Base-by-base conservation (phyloP, 2,888 invertebrate genomes). In the Agrotis puta region DNA sequence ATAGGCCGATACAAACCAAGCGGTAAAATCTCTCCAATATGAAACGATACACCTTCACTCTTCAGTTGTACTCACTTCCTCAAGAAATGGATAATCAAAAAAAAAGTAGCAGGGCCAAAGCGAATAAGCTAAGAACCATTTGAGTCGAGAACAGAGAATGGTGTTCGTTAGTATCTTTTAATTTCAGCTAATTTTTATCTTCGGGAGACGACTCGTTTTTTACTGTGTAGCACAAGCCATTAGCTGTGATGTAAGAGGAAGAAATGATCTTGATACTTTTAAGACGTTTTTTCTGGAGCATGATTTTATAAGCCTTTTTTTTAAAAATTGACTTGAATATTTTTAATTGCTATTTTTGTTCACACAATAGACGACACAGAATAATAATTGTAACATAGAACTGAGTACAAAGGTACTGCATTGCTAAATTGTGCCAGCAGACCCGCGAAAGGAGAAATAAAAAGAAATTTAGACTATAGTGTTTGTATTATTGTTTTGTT, bases 181-280 rank as follows among this genome's bases (percentile, higher is more conserved):
- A 96, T 96, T 96, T 96, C 93, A 94, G 94, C 96, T 96, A 96
- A 96, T 96, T 96, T 95, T 96, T 95, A 95, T 96, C 96, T 95
- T 89, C 89, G 85, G 88, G 87, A 88, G 89, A 86, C 91, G 91
- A 87, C 92, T 91, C 91, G 92, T 93, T 95, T 96, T 96, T 96
- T 96, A 92, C 91, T 86, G 87, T 87, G 85, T 85, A 92, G 92
- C 91, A 92, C 92, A 91, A 90, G 87, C 95, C 95, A 95, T 95
- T 95, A 95, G 94, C 92, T 91, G 78, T 77, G 79, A 74, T 87
- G 66, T 84, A 85, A 58, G 11, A 20, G 61, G 71, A 47, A 18
- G n/a, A 22, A 76, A 4, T 3, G 20, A 45, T 88, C 75, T 94
- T 94, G 93, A 87, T 93, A 92, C 91, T 93, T 89, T 69, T 3